phyloP scores from a whole-genome alignment of 2,113 vertebrate genomes.

The Pygoscelis antarcticus region DNA sequence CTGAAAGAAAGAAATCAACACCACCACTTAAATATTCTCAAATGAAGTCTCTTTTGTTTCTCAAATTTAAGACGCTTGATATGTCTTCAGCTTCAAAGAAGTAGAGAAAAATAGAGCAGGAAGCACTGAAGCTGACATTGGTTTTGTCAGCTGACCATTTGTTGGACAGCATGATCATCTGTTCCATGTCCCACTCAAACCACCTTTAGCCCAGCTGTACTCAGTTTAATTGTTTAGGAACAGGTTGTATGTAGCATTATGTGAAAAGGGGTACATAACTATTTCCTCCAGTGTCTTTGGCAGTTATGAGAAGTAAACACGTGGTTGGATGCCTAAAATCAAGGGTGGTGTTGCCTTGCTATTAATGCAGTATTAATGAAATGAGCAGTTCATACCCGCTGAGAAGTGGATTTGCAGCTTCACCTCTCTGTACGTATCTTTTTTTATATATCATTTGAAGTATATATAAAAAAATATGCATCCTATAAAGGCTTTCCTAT shows the following conservation, averaged over 20 bases:
- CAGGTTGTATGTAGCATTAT: background rate
- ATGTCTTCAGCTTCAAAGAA: background rate
- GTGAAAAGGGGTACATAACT: background rate
- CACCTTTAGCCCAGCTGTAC: background rate
- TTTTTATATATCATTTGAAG: background rate
- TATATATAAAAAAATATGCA: background rate
- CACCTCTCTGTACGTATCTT: background rate
- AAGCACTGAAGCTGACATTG: background rate
- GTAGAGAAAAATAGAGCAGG: background rate
- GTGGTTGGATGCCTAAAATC: background rate
- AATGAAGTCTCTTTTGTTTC: background rate
- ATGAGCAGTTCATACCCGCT: background rate
- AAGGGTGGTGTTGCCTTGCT: background rate
- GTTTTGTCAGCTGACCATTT: background rate
- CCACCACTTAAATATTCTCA: background rate
- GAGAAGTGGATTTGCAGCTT: background rate
- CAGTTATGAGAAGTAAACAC: background rate
- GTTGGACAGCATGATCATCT: background rate
- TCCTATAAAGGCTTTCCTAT: background rate
- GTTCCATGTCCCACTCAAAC: background rate
- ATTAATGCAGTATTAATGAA: background rate
- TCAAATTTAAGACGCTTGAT: background rate
- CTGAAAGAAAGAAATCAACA: background rate
- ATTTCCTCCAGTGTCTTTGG: background rate
- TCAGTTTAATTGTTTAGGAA: background rate